These are phyloP conservation scores for Anomalospiza imberbis DNA, from an alignment of 2,797 vertebrate species.

Conservation along the genomic window DNA sequence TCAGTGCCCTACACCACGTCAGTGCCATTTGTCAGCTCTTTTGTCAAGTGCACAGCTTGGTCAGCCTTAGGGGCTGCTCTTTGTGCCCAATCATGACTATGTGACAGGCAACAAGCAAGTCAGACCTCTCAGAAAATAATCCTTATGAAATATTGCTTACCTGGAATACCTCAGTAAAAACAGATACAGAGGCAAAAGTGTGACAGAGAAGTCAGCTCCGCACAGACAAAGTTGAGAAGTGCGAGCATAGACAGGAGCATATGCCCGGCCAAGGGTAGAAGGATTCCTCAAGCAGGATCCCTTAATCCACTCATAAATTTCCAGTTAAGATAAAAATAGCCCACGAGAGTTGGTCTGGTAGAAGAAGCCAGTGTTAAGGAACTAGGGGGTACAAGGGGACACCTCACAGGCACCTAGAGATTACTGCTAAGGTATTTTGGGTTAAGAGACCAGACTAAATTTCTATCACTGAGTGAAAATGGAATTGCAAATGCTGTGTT, in stretches of 20 bases:
- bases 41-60: background rate
- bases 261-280: background rate
- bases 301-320: background rate
- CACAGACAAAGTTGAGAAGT: background rate
- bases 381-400: background rate
- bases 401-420: background rate
- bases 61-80: background rate
- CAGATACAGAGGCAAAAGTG: background rate
- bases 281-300: background rate
- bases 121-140: background rate
- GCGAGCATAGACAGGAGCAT: fast-evolving
- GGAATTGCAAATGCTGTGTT: background rate
- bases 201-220: background rate
- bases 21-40: background rate
- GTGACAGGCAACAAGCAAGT: background rate
- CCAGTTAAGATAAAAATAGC: background rate
- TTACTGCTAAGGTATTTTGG: too few relatives aligned
- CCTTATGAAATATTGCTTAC: background rate
- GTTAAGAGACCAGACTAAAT: background rate
- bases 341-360: background rate
- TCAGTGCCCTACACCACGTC: fast-evolving
- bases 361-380: background rate
- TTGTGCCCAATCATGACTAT: background rate
- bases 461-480: background rate
- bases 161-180: background rate